phyloP scores from a whole-genome alignment of 2,888 invertebrate genomes.

The Eulithis prunata region DNA sequence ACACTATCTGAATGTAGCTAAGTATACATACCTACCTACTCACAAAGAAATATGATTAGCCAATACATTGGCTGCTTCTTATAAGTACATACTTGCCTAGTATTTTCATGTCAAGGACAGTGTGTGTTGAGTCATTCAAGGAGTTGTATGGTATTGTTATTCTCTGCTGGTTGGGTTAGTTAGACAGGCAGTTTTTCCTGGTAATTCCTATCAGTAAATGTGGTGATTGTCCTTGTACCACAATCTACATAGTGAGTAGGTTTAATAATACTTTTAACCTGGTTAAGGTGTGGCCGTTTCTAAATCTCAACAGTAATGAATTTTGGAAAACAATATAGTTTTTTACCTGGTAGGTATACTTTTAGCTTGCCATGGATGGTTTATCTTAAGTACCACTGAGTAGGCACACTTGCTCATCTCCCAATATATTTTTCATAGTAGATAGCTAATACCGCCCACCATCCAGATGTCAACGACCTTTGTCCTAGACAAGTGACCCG shows the following conservation, averaged over 20 bases:
- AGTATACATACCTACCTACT: conserved; percentile 12
- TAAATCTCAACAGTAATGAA: background rate
- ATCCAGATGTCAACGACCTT: conserved; percentile 1
- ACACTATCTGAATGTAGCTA: conserved; percentile 30
- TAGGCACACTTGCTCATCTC: no score
- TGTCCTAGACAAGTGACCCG: background rate
- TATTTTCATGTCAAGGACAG: conserved; percentile 72
- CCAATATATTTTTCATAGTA: no score
- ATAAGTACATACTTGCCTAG: conserved; percentile 24
- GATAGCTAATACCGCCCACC: no score
- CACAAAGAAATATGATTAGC: conserved; percentile 39
- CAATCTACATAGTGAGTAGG: conserved; percentile 15
- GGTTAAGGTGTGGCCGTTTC: background rate
- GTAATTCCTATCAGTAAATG: conserved; percentile 33
- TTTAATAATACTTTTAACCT: conserved; percentile 4
- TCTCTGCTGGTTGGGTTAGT: conserved; percentile 35
- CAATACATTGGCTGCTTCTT: conserved; percentile 39
- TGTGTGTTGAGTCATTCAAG: conserved; percentile 47
- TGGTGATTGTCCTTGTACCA: conserved; percentile 24
- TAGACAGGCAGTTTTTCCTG: conserved; percentile 34
- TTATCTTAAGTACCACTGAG: no score
- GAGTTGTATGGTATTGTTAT: conserved; percentile 43
- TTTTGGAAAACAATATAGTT: background rate
- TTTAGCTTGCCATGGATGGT: no score
- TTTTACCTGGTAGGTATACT: no score